Conservation (phyloP, 2,888 invertebrate genomes). For the Heliconius aoede region DNA sequence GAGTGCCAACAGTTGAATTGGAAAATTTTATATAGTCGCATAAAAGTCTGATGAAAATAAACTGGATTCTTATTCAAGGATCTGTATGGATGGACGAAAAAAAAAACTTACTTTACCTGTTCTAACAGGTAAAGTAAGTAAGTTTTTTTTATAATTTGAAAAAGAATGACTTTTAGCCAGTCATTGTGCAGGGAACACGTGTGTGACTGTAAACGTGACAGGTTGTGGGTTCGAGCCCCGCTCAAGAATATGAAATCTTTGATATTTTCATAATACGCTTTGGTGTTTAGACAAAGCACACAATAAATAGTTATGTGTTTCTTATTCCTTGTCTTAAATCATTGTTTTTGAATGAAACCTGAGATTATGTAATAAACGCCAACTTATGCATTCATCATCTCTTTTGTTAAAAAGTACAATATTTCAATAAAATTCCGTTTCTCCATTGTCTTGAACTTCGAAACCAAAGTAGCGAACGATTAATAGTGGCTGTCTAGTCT, state of each 20-base stretch:
- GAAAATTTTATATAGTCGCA: constrained; percentile 64
- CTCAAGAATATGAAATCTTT: too few relatives aligned
- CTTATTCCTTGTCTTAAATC: neutral
- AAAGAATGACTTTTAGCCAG: too few relatives aligned
- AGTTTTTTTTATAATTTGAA: neutral
- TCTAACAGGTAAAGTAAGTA: neutral
- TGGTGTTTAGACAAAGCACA: too few relatives aligned
- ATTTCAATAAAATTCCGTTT: constrained; percentile 26
- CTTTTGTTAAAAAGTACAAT: neutral
- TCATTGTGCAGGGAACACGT: too few relatives aligned
- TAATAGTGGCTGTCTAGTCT: constrained; percentile 43
- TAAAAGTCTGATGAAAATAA: constrained; percentile 62
- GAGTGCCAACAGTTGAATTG: constrained; percentile 63
- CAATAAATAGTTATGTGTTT: too few relatives aligned
- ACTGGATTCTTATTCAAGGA: constrained; percentile 49
- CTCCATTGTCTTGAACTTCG: constrained; percentile 19
- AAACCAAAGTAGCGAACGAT: constrained; percentile 39
- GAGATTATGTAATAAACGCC: neutral
- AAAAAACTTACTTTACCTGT: too few relatives aligned
- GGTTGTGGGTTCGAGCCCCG: too few relatives aligned
- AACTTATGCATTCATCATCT: neutral
- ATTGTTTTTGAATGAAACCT: neutral
- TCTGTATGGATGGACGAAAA: constrained; percentile 29
- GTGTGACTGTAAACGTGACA: too few relatives aligned
- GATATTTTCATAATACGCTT: too few relatives aligned